Conservation (phyloP, 64 coral and sea anemone genomes). For the Dendrophyllia cribrosa region DNA sequence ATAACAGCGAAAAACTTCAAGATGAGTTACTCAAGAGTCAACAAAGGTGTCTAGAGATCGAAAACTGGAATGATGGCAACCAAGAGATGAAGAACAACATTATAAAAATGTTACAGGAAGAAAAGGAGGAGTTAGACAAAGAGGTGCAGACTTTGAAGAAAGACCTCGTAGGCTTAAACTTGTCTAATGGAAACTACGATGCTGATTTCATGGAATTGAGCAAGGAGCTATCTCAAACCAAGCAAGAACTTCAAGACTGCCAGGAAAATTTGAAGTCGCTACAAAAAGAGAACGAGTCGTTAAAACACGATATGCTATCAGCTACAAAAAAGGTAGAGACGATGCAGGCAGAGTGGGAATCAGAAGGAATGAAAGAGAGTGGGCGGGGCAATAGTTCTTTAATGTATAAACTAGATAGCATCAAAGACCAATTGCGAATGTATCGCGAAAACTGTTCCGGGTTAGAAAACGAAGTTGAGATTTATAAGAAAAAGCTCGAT, state of each 20-base stretch:
- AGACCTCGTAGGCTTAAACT: not conserved
- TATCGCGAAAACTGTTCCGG: slow-evolving; percentile 11
- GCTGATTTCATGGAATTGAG: not conserved
- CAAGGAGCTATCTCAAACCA: slow-evolving; percentile 9
- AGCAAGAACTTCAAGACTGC: slow-evolving; percentile 26
- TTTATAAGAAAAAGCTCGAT: slow-evolving; percentile 28
- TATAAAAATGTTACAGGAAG: slow-evolving; percentile 11
- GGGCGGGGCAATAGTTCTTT: not conserved
- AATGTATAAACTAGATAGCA: slow-evolving; percentile 2
- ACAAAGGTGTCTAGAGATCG: slow-evolving; percentile 2
- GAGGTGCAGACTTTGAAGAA: slow-evolving; percentile 6
- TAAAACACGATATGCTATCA: slow-evolving; percentile 5
- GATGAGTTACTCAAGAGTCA: not conserved
- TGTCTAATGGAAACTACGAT: not conserved
- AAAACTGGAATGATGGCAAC: not conserved
- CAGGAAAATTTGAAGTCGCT: not conserved
- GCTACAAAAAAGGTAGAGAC: slow-evolving; percentile 15
- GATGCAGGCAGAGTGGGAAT: not conserved
- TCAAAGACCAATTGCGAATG: not conserved
- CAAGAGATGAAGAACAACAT: slow-evolving; percentile 18
- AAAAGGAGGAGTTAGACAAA: slow-evolving; percentile 28
- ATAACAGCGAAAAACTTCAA: not conserved
- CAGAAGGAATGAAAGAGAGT: not conserved
- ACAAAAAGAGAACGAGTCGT: slow-evolving; percentile 14
- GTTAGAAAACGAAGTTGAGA: slow-evolving; percentile 38